Base-by-base conservation (phyloP, 2,797 vertebrate genomes). In the Parauchenoglanis punctatus region DNA sequence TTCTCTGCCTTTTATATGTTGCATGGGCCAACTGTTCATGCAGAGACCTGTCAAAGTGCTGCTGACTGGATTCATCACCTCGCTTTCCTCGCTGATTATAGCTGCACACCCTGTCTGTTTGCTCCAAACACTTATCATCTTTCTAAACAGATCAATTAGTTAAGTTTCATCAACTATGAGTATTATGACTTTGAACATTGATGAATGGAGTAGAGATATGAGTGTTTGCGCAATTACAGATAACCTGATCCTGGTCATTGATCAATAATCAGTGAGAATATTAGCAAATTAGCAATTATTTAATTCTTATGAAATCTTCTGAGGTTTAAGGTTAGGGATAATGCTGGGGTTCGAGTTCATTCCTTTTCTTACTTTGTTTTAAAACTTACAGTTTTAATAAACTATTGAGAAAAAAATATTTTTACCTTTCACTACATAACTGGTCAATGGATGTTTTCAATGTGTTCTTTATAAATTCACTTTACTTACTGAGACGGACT, bases 31-130 rank as follows among this genome's bases (percentile, higher is more conserved):
- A 46, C n/a, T 46, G 40, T 85, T 90, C 77, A 68, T 72, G 81
- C 80, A 83, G 63, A 46, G 44, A 40, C 77, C 56, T 87, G 87
- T 68, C 67, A 76, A 63, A 68, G 23, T 63, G 11, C 81, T 49
- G 28, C 83, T 25, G 58, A 78, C 52, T 85, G 86, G 90, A 87
- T 90, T 90, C 90, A 89, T 88, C 83, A 81, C 91, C 85, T 88
- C 31, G 82, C 54, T 31, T 73, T 67, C 85, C 86, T 89, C 90
- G 46, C 28, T 93, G 65, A 84, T 94, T 93, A 94, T 91, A 94
- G 93, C 94, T 93, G 93, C 89, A 94, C 95, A 94, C 94, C 92
- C 88, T 92, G 92, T 89, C 77, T 95, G 93, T 95, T 95, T 95
- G 93, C 93, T 91, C 87, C 83, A 91, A 93, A 93, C 83, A 84